Evolutionary conservation across 2,113 vertebrate genomes (phyloP).

Genomic region (Cathartes aura): DNA sequence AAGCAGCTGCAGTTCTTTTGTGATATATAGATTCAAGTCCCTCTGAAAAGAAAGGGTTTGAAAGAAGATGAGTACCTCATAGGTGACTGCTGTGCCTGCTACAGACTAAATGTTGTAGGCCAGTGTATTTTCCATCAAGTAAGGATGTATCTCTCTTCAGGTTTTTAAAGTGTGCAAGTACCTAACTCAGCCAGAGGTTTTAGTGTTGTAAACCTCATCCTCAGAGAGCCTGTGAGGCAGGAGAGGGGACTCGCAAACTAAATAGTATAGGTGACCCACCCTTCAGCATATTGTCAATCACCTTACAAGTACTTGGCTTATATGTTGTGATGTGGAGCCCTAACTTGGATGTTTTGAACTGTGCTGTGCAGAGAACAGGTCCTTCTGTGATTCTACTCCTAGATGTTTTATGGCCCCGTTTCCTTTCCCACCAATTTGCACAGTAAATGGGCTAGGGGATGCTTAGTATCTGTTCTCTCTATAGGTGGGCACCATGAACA

Average conservation of each 20-base stretch:
- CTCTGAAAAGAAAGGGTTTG: not conserved
- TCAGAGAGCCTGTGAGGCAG: not conserved
- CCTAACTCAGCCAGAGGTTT: not conserved
- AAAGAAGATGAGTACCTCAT: not conserved
- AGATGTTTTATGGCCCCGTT: not conserved
- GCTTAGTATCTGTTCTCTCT: not conserved
- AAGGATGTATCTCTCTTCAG: not conserved
- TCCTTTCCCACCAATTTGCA: not conserved
- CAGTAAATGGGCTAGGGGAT: not conserved
- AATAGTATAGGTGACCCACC: not conserved
- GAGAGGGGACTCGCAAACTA: not conserved
- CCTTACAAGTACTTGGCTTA: not conserved
- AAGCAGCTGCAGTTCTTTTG: not conserved
- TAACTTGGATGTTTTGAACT: not conserved
- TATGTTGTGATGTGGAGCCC: not conserved
- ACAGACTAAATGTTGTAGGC: not conserved
- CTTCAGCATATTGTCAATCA: not conserved
- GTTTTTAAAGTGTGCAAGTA: not conserved
- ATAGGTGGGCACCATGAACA: not conserved
- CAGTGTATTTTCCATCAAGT: not conserved
- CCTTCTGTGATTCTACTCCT: not conserved
- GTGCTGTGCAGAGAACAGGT: not conserved
- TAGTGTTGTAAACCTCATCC: not conserved
- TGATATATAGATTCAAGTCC: not conserved
- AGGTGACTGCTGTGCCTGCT: not conserved